Evolutionary conservation across 1,140 invertebrate species (phyloP), one percentile per base, ranked within the genome.

Genomic region (Caenorhabditis remanei): DNA sequence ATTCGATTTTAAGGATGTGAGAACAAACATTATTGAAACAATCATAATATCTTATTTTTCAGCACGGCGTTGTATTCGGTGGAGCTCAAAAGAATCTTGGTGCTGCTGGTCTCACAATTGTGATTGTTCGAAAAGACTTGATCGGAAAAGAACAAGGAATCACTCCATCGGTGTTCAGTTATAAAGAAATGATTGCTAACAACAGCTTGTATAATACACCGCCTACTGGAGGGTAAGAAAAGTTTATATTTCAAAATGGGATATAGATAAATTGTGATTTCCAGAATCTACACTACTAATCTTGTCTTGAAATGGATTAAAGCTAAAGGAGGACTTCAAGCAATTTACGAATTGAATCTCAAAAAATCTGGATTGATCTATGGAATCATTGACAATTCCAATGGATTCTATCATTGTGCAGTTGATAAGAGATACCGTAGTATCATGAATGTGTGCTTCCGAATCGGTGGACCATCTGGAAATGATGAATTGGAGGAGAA

Each of bases 31-130:
- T 50, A 21, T 50, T 50, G 1, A 50, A 19, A 5, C 11, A 8
- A 82, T 87, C 32, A 1, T 32, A 1, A 41, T 56, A 56, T 19
- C 58, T 86, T 86, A 91, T 16, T 24, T 92, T 94, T 55, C 92
- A 98, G 96, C 99, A 96, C 94, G 97, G 96, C 63, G 93, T 97
- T 0, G 97, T 99, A 89, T 98, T 96, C 93, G 98, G 96, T 89
- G 97, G 97, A 56, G 97, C 97, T 4, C 98, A 99, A 93, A 99
- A 99, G 93, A 99, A 99, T 93, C 96, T 98, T 88, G 98, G 98
- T 16, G 96, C 96, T 84, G 95, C 97, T 43, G 98, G 98, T 41
- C 95, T 97, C 5, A 97, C 96, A 0, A 93, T 99, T 0, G 96
- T 98, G 0, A 98, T 99, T 85, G 95, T 99, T 1, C 94, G 97